phyloP scores from a whole-genome alignment of 2,113 vertebrate genomes.

The Poecile atricapillus region DNA sequence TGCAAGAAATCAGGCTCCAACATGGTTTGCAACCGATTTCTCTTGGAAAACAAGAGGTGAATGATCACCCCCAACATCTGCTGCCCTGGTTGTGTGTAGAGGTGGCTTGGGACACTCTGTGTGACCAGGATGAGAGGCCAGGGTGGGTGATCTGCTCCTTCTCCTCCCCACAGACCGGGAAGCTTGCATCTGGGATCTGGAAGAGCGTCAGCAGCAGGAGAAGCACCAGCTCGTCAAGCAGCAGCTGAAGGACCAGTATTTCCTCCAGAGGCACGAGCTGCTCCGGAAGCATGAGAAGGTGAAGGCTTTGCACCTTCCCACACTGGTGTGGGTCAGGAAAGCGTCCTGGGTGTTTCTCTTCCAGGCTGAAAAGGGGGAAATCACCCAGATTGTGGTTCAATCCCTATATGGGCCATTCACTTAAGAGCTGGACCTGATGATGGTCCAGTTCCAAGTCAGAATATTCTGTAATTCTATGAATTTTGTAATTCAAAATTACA shows the following conservation, averaged over 20 bases:
- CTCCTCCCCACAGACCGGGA: slow-evolving; percentile 78
- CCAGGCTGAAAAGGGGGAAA: neutral
- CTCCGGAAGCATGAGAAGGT: slow-evolving; percentile 96
- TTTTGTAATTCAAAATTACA: neutral
- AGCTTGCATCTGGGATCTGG: slow-evolving; percentile 86
- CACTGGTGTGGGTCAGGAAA: accelerated
- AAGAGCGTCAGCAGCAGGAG: slow-evolving; percentile 91
- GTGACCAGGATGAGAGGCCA: neutral
- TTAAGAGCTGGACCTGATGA: neutral
- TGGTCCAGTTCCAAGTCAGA: neutral
- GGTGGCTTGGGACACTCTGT: neutral
- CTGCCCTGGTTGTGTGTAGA: neutral
- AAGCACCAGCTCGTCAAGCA: slow-evolving; percentile 91
- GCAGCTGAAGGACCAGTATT: slow-evolving; percentile 97
- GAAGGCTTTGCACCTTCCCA: neutral
- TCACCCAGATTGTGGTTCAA: neutral
- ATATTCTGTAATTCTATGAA: neutral
- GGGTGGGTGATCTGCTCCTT: neutral
- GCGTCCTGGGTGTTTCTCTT: neutral
- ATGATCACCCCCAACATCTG: neutral
- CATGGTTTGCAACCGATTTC: neutral
- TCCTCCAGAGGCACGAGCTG: slow-evolving; percentile 93
- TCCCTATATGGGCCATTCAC: neutral
- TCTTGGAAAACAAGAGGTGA: neutral
- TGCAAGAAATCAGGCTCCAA: neutral